A percentile compares a stretch with the other conserved stretches of the same genome.
Conservation (phyloP, 2,113 vertebrate species). For the Austrofundulus limnaeus region DNA sequence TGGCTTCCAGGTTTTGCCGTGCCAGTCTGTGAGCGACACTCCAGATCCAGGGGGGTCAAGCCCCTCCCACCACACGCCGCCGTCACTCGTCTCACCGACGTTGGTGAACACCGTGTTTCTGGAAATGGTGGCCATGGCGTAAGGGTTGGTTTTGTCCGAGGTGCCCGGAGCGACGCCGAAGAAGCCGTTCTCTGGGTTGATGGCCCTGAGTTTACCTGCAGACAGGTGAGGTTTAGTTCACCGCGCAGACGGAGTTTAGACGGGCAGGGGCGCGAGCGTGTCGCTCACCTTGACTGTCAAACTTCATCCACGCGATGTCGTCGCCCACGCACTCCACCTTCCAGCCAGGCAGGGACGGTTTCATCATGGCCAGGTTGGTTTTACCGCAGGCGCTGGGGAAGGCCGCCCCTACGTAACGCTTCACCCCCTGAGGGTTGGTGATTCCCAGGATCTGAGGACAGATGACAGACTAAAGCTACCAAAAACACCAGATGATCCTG, state of each 20-base stretch:
- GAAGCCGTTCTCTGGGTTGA: slow-evolving; percentile 98
- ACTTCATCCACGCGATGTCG: slow-evolving; percentile 99
- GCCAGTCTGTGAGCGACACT: slow-evolving; percentile 88
- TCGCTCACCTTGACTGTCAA: slow-evolving; percentile 89
- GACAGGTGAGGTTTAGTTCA: not conserved
- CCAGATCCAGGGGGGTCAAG: slow-evolving; percentile 80
- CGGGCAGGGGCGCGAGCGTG: fast-evolving
- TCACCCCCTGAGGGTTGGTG: slow-evolving; percentile 91
- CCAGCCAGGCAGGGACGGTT: slow-evolving; percentile 90
- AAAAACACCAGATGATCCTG: too few species aligned
- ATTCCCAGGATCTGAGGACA: slow-evolving; percentile 89
- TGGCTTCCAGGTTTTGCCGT: slow-evolving; percentile 85
- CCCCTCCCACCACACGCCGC: slow-evolving; percentile 95
- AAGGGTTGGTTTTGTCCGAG: slow-evolving; percentile 94
- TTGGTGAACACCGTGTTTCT: slow-evolving; percentile 97
- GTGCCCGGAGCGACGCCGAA: slow-evolving; percentile 96
- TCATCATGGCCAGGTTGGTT: slow-evolving; percentile 99
- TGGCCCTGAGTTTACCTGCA: slow-evolving; percentile 92
- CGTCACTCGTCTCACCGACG: slow-evolving; percentile 92
- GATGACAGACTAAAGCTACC: not conserved
- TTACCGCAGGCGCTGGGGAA: slow-evolving; percentile 98
- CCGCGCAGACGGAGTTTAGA: not conserved
- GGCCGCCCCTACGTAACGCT: slow-evolving; percentile 93
- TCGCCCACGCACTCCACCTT: slow-evolving; percentile 96
- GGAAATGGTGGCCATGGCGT: slow-evolving; percentile 91